Base-by-base conservation (phyloP, 1,140 invertebrate species). In the Lerema accius region DNA sequence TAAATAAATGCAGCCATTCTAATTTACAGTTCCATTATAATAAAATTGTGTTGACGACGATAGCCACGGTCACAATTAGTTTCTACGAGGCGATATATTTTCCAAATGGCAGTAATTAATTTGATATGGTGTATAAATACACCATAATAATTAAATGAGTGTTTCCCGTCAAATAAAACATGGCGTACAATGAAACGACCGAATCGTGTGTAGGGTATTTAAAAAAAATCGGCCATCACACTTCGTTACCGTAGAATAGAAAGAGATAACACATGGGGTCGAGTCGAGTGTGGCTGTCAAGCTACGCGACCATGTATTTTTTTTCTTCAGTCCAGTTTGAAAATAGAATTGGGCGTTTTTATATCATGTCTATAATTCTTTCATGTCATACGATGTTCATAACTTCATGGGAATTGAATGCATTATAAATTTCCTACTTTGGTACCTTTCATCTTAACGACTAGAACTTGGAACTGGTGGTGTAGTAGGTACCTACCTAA, bases 101-200 rank as follows among this genome's bases (percentile, higher is more conserved):
- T 10, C 4, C 28, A 46, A 58, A 58, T 58, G 14, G 42, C 23
- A 40, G 16, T 42, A 58, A 14, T 58, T 58, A 35, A 58, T 58
- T 58, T 28, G 53, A 45, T 35, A 58, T 46, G 53, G 40, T 45
- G 26, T 46, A 45, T 58, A 58, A 58, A 46, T 46, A 35, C 42
- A 35, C 53, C 23, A 35, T 58, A 46, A 58, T 35, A 58, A 58
- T 58, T 45, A 58, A 14, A 58, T 17, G 53, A 46, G 42, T n/a
- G 42, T 45, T 43, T 58, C 53, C 40, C 55, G 23, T 58, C 23
- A 46, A 58, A 58, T 58, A 58, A 58, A 46, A 46, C 40, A 45
- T 43, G n/a, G 28, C n/a, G n/a, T 58, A 58, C 10, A 58, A 58
- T 58, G 42, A 40, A 46, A 28, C 40, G 19, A 32, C 17, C 53